These are phyloP conservation scores for Coracopsis vasa DNA, from an alignment of 2,113 vertebrate species.

Conservation along the genomic window DNA sequence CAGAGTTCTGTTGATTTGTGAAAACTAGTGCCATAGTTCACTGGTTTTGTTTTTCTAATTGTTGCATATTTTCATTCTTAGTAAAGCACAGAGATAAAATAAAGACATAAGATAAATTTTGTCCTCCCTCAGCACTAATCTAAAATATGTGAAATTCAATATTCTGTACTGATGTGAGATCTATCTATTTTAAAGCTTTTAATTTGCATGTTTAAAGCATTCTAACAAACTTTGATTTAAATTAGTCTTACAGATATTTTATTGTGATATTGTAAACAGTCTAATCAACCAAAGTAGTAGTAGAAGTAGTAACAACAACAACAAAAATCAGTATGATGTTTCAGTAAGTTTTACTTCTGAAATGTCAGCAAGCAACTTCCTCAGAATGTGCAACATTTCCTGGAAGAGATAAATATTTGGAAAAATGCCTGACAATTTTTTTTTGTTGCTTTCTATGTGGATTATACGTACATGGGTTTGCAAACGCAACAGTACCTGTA, in stretches of 20 bases:
- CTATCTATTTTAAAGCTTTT: neutral
- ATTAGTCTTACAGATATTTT: neutral
- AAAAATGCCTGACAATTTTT: neutral
- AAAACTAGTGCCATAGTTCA: neutral
- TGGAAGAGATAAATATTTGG: neutral
- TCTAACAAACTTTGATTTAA: neutral
- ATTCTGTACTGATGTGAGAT: neutral
- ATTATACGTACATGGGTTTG: neutral
- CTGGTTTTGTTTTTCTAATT: neutral
- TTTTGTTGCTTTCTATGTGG: neutral
- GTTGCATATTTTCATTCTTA: neutral
- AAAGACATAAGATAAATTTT: neutral
- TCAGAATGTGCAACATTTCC: conserved; percentile 6
- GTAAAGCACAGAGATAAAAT: neutral
- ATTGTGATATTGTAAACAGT: neutral
- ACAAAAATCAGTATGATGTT: neutral
- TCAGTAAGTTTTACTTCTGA: neutral
- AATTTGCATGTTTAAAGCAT: neutral
- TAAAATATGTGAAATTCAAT: neutral
- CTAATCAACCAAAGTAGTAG: neutral
- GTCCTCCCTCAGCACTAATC: neutral
- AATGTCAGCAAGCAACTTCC: conserved; percentile 24
- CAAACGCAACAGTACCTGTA: neutral
- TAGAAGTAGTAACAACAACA: neutral
- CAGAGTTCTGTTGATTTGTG: neutral